These are phyloP conservation scores for Xestobium rufovillosum DNA, from an alignment of 2,888 invertebrate genomes.

Conservation along the genomic window DNA sequence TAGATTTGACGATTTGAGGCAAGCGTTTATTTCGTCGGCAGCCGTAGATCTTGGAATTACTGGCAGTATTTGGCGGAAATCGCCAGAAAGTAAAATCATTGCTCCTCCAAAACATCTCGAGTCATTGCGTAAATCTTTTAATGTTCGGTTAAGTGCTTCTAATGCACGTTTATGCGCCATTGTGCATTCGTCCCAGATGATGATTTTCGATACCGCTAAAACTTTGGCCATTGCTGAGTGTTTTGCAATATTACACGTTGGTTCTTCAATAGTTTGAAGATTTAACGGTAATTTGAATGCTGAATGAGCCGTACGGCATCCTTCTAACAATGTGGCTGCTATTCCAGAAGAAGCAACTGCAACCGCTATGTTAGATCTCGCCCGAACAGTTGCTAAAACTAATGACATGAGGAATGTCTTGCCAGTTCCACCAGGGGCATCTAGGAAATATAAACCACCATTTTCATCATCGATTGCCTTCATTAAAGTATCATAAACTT, in stretches of 20 bases:
- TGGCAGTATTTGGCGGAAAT: no score
- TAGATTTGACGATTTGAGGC: no score
- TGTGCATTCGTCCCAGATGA: conserved; percentile 30
- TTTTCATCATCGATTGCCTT: conserved; percentile 25
- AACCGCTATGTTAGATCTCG: conserved; percentile 24
- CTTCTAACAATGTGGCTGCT: conserved; percentile 21
- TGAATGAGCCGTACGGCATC: conserved; percentile 22
- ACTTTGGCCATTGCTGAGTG: conserved; percentile 30
- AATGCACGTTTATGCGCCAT: conserved; percentile 30
- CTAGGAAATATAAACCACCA: conserved; percentile 26
- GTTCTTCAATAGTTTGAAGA: conserved; percentile 25
- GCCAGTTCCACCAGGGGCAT: no score
- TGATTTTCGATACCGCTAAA: conserved; percentile 26
- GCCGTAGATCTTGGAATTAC: no score
- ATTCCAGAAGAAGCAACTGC: conserved; percentile 30
- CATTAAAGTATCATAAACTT: conserved; percentile 22
- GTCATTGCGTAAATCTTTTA: conserved; percentile 25
- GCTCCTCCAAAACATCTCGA: conserved; percentile 23
- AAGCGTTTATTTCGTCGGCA: no score
- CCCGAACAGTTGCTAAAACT: conserved; percentile 25
- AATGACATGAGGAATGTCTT: no score
- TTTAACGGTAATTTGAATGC: conserved; percentile 24
- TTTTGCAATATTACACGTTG: conserved; percentile 30
- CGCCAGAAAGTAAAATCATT: no score
- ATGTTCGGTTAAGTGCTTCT: conserved; percentile 27